Percentiles rank a stretch among this genome's conserved stretches.
These are phyloP conservation scores for Dendrolimus punctatus DNA, from an alignment of 1,140 invertebrate species.

Conservation along the genomic window DNA sequence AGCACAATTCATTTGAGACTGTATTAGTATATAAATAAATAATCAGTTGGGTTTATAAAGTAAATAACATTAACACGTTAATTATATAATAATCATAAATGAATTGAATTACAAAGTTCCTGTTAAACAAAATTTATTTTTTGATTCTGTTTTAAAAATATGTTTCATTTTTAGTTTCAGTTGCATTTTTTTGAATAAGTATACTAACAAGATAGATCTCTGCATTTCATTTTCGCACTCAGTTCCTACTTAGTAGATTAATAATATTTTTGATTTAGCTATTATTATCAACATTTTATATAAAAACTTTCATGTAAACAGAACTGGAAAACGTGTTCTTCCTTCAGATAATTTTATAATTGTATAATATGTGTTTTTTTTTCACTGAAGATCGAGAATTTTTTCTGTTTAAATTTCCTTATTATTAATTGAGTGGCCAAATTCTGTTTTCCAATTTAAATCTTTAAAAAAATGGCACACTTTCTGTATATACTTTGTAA, in stretches of 20 bases:
- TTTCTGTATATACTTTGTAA: slow-evolving; percentile 42
- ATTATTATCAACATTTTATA: slow-evolving; percentile 14
- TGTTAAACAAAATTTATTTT: too few species aligned
- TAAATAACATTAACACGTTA: too few species aligned
- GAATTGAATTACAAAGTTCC: too few species aligned
- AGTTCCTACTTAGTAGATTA: slow-evolving; percentile 59
- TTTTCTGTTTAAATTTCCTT: slow-evolving; percentile 32
- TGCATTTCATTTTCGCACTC: slow-evolving; percentile 58
- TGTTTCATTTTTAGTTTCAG: slow-evolving; percentile 28
- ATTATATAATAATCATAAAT: too few species aligned
- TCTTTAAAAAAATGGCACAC: slow-evolving; percentile 27
- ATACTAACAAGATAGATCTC: slow-evolving; percentile 47
- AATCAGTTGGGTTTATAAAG: too few species aligned
- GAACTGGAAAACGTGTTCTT: slow-evolving; percentile 55
- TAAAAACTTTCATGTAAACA: slow-evolving; percentile 1
- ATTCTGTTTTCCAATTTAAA: slow-evolving; percentile 31
- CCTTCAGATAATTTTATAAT: slow-evolving; percentile 30
- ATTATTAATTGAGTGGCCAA: slow-evolving; percentile 47
- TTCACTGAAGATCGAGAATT: slow-evolving; percentile 45
- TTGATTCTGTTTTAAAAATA: not conserved
- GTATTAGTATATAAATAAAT: too few species aligned
- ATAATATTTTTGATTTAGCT: slow-evolving; percentile 57
- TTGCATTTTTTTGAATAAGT: slow-evolving; percentile 56
- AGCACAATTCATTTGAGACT: too few species aligned
- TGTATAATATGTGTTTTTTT: slow-evolving; percentile 13